Percentiles rank a stretch among this genome's conserved stretches.
Conservation (phyloP, 2,888 invertebrate species). For the Leistus spinibarbis region DNA sequence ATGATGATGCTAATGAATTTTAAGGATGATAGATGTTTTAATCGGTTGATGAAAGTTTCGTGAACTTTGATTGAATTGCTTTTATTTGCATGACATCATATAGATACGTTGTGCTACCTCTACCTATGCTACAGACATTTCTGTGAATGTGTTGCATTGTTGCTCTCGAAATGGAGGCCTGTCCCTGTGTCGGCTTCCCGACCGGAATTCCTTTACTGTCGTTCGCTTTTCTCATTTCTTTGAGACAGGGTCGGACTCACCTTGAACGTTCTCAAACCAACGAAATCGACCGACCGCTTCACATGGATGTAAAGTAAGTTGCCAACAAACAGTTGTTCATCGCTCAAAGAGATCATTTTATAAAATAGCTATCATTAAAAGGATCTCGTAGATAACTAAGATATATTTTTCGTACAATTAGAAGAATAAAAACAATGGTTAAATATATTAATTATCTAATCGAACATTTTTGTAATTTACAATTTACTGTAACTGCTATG, state of each 20-base stretch:
- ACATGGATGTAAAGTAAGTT: not conserved
- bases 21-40: not conserved
- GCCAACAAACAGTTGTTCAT: not conserved
- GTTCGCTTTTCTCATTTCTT: not conserved
- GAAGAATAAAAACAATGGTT: too few relatives aligned
- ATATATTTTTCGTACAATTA: too few relatives aligned
- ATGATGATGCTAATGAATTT: slow-evolving; percentile 1
- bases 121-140: not conserved
- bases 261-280: not conserved
- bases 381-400: too few relatives aligned
- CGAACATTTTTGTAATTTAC: too few relatives aligned
- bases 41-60: not conserved
- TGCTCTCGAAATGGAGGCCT: slow-evolving; percentile 17
- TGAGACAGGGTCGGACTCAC: slow-evolving; percentile 7
- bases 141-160: slow-evolving; percentile 21
- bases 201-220: slow-evolving; percentile 28
- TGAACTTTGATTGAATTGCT: not conserved
- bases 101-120: not conserved
- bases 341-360: not conserved
- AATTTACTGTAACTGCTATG: too few relatives aligned
- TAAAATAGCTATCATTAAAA: too few relatives aligned
- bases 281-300: not conserved
- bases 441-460: too few relatives aligned
- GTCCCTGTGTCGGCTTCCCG: slow-evolving; percentile 15
- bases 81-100: not conserved